These are phyloP conservation scores for Brachionus plicatilis DNA, from an alignment of 1,140 invertebrate genomes.

Conservation along the genomic window DNA sequence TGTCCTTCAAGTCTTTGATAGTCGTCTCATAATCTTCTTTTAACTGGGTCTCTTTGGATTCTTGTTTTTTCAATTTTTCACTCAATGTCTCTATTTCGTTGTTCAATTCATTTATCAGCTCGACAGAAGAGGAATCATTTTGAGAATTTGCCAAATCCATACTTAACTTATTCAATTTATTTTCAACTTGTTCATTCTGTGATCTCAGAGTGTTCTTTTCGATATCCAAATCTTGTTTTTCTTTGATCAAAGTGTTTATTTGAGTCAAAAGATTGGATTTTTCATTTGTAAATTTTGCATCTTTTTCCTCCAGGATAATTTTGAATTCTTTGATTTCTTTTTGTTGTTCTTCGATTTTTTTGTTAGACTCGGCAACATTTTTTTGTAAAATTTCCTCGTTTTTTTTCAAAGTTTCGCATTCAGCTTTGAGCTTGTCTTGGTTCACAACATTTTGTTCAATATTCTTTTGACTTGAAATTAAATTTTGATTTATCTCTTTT, in stretches of 20 bases:
- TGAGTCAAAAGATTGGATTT: not conserved
- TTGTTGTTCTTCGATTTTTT: not conserved
- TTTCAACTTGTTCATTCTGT: not conserved
- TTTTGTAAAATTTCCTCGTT: not conserved
- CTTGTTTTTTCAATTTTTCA: conserved; percentile 47
- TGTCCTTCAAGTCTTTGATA: not conserved
- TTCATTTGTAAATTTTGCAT: conserved; percentile 38
- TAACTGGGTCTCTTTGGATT: conserved; percentile 46
- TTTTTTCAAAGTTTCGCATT: not conserved
- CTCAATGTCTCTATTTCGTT: conserved; percentile 35
- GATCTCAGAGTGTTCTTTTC: not conserved
- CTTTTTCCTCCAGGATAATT: not conserved
- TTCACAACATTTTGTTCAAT: not conserved
- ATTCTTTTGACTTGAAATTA: not conserved
- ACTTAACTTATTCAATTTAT: not conserved
- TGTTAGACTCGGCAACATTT: not conserved
- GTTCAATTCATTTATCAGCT: not conserved
- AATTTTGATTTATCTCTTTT: not conserved
- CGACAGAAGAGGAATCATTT: not conserved
- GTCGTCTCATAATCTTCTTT: conserved; percentile 45
- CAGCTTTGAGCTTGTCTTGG: not conserved
- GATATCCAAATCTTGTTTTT: not conserved
- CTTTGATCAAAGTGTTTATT: not conserved
- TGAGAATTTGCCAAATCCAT: not conserved
- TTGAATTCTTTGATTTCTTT: not conserved